A percentile compares a stretch with the other conserved stretches of the same genome.
Conservation (phyloP, 2,113 vertebrate species). For the Pao palembangensis region DNA sequence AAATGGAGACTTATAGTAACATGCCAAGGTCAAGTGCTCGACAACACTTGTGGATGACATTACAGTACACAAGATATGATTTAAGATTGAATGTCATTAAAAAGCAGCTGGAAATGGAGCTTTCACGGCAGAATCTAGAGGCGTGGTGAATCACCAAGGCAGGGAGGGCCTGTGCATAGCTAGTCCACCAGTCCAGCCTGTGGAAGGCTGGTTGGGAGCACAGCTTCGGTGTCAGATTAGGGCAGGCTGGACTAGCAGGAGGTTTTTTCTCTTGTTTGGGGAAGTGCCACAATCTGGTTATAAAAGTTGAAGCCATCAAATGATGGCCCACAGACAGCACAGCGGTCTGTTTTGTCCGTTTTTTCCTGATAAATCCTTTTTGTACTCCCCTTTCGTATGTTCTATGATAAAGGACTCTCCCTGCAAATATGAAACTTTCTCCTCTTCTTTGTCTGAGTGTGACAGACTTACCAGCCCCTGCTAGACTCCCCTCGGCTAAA, state of each 20-base stretch:
- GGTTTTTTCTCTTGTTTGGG: slow-evolving; percentile 4
- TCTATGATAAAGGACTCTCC: slow-evolving; percentile 35
- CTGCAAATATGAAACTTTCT: slow-evolving; percentile 30
- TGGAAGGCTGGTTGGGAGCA: neutral
- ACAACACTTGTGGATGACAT: slow-evolving; percentile 9
- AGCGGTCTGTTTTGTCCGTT: slow-evolving; percentile 3
- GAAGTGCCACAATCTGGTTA: neutral
- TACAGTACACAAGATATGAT: slow-evolving; percentile 4
- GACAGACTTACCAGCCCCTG: slow-evolving; percentile 85
- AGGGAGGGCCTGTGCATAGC: neutral
- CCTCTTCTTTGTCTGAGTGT: slow-evolving; percentile 82
- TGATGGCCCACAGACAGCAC: too few species aligned
- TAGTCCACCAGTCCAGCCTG: neutral
- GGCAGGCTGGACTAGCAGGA: neutral
- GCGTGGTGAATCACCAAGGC: neutral
- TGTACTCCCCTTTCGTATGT: slow-evolving; percentile 17
- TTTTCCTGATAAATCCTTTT: neutral
- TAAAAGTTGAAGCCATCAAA: neutral
- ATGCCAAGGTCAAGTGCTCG: slow-evolving; percentile 12
- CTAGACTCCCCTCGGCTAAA: slow-evolving; percentile 93
- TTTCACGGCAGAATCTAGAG: slow-evolving; percentile 18
- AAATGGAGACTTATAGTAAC: slow-evolving; percentile 2
- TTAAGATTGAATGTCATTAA: slow-evolving; percentile 3
- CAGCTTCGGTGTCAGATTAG: slow-evolving; percentile 4
- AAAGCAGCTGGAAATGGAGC: slow-evolving; percentile 7